A percentile compares a stretch with the other conserved stretches of the same genome.
Evolutionary conservation across 2,113 vertebrate species (phyloP).

Genomic region (Oenanthe melanoleuca): DNA sequence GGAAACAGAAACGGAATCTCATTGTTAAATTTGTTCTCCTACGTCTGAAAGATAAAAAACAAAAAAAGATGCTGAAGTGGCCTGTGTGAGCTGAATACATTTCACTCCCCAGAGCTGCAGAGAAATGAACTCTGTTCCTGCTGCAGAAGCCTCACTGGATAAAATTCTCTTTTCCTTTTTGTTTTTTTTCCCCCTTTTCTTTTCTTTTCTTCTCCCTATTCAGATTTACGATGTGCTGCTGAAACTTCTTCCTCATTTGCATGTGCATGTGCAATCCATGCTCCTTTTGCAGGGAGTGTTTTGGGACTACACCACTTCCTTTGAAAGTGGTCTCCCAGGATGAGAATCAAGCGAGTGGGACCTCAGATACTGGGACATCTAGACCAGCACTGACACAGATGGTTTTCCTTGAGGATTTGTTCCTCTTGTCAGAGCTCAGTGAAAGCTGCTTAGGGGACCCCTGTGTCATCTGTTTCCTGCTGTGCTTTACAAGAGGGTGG

Average conservation of each 20-base stretch:
- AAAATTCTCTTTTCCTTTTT: not conserved
- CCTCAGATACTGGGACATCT: not conserved
- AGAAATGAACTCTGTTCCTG: conserved; percentile 59
- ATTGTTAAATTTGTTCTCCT: conserved; percentile 82
- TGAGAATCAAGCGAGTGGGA: not conserved
- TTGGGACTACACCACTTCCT: not conserved
- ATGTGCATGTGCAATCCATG: not conserved
- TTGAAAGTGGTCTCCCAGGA: not conserved
- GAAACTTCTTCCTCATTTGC: not conserved
- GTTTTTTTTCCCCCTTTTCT: not conserved
- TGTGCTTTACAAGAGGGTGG: not conserved
- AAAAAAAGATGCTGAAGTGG: conserved; percentile 74
- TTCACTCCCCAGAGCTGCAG: conserved; percentile 51
- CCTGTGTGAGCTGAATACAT: conserved; percentile 77
- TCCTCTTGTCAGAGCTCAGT: not conserved
- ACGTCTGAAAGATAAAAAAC: conserved; percentile 73
- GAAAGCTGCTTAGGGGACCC: not conserved
- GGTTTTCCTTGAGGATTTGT: not conserved
- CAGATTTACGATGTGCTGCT: not conserved
- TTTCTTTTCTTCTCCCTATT: not conserved
- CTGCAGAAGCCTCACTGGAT: conserved; percentile 31
- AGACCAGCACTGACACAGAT: not conserved
- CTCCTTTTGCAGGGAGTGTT: not conserved
- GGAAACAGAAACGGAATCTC: conserved; percentile 78
- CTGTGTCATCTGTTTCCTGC: not conserved